These are phyloP conservation scores for Hypocryptadius cinnamomeus DNA, from an alignment of 2,113 vertebrate species.

Conservation along the genomic window DNA sequence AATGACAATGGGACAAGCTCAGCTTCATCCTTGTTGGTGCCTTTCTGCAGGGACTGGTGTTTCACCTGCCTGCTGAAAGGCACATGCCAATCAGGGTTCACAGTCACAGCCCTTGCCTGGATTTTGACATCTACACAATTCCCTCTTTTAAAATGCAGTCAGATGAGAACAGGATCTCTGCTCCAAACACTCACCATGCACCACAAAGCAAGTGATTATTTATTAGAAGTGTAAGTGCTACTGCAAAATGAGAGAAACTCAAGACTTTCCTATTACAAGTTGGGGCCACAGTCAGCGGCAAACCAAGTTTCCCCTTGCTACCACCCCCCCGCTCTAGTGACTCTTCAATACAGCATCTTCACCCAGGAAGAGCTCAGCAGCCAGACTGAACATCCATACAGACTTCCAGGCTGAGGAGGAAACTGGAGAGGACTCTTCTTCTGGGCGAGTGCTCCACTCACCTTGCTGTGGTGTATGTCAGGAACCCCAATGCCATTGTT, in stretches of 20 bases:
- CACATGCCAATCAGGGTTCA: background rate
- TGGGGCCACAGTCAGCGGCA: too few species aligned
- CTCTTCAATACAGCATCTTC: background rate
- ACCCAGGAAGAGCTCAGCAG: background rate
- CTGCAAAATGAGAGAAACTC: background rate
- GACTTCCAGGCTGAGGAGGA: background rate
- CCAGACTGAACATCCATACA: background rate
- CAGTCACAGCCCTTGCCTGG: background rate
- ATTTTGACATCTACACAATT: background rate
- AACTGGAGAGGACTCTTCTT: background rate
- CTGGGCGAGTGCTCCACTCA: background rate
- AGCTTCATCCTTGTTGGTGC: background rate
- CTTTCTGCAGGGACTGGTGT: background rate
- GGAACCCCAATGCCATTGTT: background rate
- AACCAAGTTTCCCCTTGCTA: background rate
- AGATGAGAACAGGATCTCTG: background rate
- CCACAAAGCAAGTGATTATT: background rate
- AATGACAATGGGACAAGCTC: background rate
- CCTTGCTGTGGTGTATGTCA: accelerated
- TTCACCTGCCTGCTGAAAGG: background rate
- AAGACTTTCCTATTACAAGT: background rate
- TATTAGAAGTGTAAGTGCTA: background rate
- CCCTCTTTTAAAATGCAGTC: background rate
- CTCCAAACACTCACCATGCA: background rate
- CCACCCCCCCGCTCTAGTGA: background rate